Base-by-base conservation (phyloP, 2,797 vertebrate genomes). In the Tragelaphus oryx region DNA sequence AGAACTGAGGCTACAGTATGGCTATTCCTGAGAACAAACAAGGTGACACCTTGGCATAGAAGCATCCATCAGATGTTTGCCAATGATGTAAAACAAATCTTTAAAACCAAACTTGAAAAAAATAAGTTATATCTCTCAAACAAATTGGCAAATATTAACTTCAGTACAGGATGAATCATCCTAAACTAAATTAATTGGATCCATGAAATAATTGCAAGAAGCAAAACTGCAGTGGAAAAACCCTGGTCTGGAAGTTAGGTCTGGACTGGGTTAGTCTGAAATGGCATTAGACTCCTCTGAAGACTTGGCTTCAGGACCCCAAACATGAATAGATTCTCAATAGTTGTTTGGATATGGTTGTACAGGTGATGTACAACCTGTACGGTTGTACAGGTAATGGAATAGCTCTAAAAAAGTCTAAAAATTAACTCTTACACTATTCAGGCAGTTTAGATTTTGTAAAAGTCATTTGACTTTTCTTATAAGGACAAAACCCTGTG, bases 401-500 rank as follows among this genome's bases (percentile, higher is more conserved):
- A 5, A 92, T 24, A 13, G 46, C 84, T 95, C 78, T 85, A 12
- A 78, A 52, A 85, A 87, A 0, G 68, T 13, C 89, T 8, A 48
- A 79, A 81, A 81, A 55, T 91, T 48, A 80, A 78, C 26, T 94
- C 24, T 54, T 14, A 65, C 24, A 91, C 54, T 87, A 59, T 74
- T 57, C 4, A 6, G 60, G 80, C 12, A 79, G 16, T 55, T 91
- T 88, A 91, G 89, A 57, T 76, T 95, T 71, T 78, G 33, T 44
- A 93, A 93, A 95, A 84, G 18, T 89, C 71, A 83, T 80, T 48
- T 87, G 54, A 81, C 26, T 80, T 93, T 92, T 85, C 16, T 93
- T 26, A 68, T 22, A 81, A 93, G 33, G 71, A 52, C 30, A 7
- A 92, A 95, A 87, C 79, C 26, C 78, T 57, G 11, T 41, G 17